Base-by-base conservation (phyloP, 2,888 invertebrate species). In the Mimumesa dahlbomi region DNA sequence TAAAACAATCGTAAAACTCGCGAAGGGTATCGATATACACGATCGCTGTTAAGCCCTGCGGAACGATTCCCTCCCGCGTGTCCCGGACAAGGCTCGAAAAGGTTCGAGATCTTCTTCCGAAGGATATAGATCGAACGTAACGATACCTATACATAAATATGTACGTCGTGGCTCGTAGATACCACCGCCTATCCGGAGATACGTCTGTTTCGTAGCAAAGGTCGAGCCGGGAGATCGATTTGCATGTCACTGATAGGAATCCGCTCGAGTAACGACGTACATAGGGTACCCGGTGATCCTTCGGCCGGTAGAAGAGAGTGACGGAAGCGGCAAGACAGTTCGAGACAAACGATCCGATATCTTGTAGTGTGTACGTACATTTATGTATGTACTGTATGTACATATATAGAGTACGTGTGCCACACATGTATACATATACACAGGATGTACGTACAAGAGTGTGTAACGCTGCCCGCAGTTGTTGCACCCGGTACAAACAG, bases 211-310 rank as follows among this genome's bases (percentile, higher is more conserved):
- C 58, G 65, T 67, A 63, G 70, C 62, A 58, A 72, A 77, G 73
- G 75, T 80, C 77, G 66, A 67, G 72, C 58, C 52, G 63, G 72
- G 75, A 82, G 77, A 82, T 82, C 81, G 77, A 82, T 82, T 81
- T 77, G 77, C 82, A 75, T 82, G 82, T 82, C 82, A 82, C 76
- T 79, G 82, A 82, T 82, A 79, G 72, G 75, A 77, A 82, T 81
- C 81, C 80, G 73, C 72, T 65, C 68, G 73, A 65, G 72, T 74
- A 80, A 80, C 73, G 74, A 73, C 75, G 65, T 54, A 48, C 58
- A 48, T 38, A 50, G n/a, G 48, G 59, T 71, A 62, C 53, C 46
- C 57, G 64, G 57, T 56, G 72, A 78, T 73, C 61, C 64, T 36
- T 52, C 45, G 49, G 46, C 66, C 65, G 58, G 48, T 62, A 65